Base-by-base conservation (phyloP, 2,888 invertebrate genomes). In the Melitaea athalia region DNA sequence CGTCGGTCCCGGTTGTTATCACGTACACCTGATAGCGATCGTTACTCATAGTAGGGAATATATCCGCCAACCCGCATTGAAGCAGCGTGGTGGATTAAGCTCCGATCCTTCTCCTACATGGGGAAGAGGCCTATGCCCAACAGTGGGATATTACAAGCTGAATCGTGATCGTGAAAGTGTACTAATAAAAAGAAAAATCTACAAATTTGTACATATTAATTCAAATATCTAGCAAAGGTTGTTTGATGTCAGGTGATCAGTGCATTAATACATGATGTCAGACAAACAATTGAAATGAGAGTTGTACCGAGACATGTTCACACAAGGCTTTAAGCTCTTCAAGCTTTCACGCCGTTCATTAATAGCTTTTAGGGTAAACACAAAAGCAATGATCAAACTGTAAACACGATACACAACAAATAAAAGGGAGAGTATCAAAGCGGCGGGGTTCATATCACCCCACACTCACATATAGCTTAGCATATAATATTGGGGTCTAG, bases 401-500 rank as follows among this genome's bases (percentile, higher is more conserved):
- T 57, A 71, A 66, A 66, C 17, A 66, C 66, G 55, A 55, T 12
- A 71, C 67, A 68, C 68, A 64, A 64, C 49, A 64, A 53, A 60
- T 68, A 60, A 68, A 68, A 64, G 68, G 68, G 68, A 38, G 57
- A 47, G 59, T 59, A 45, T 60, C 52, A 71, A 68, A 71, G 63
- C 60, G 49, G 45, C 43, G 53, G 52, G 63, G 45, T 52, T 24
- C 52, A 33, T 15, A 45, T 55, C 59, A n/a, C 57, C 64, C 64
- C 38, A 53, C 63, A 61, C 64, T 64, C 47, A 68, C 38, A 10
- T 50, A 15, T 55, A 64, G 45, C 66, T 59, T 71, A 68, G 62
- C 63, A 69, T 64, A 69, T 69, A 68, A 65, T 71, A 65, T 71
- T 68, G 68, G 65, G 65, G 65, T 57, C 59, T 63, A 61, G 55